A percentile compares a stretch with the other conserved stretches of the same genome.
phyloP scores from a whole-genome alignment of 2,113 vertebrate species.

The Hassar affinis region DNA sequence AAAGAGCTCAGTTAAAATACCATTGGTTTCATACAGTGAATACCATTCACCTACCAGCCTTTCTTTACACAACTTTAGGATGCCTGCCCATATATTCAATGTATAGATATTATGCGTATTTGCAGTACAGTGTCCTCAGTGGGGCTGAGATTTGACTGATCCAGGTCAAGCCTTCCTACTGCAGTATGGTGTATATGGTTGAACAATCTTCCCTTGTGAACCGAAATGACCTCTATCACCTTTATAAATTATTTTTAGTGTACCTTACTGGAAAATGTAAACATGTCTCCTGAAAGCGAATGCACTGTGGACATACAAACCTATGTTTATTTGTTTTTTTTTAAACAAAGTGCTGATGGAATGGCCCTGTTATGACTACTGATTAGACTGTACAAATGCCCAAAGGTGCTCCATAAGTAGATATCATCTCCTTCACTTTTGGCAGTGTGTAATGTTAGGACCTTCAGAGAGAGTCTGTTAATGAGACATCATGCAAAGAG shows the following conservation, averaged over 20 bases:
- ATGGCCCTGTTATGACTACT: neutral
- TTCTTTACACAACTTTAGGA: neutral
- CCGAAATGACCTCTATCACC: neutral
- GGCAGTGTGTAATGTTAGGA: neutral
- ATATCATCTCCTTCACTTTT: neutral
- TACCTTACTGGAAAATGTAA: neutral
- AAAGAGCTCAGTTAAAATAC: too few species aligned
- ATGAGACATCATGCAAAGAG: conserved; percentile 14
- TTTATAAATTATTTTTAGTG: neutral
- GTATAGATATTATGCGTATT: too few species aligned
- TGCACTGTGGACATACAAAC: neutral
- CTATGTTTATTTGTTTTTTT: too few species aligned
- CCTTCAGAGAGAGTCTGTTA: neutral
- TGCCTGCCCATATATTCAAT: neutral
- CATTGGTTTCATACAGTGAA: neutral
- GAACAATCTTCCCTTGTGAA: neutral
- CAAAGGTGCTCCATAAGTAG: neutral
- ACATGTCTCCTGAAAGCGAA: neutral
- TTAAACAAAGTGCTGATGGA: neutral
- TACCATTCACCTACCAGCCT: neutral
- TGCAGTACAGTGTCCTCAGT: too few species aligned
- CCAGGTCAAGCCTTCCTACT: neutral
- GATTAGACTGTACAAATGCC: neutral
- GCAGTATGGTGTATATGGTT: neutral
- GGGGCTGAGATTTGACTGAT: neutral